Evolutionary conservation across 2,888 invertebrate species (phyloP).

Genomic region (Leucozona laternaria): DNA sequence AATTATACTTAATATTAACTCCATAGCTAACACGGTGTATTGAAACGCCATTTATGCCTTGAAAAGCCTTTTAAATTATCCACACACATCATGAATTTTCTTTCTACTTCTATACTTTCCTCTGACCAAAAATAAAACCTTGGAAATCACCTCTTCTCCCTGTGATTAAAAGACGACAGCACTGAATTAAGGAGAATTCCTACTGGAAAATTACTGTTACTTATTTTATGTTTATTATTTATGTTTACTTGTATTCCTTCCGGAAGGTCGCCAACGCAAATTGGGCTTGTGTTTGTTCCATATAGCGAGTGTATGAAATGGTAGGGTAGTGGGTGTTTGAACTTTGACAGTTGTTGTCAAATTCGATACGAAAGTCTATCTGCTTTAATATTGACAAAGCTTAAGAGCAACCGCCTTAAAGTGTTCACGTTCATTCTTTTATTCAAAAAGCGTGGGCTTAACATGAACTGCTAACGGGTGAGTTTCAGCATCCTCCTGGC

Average conservation of each 20-base stretch:
- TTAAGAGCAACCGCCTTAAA: slow-evolving; percentile 49
- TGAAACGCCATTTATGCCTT: too few relatives aligned
- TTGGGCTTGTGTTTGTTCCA: slow-evolving; percentile 6
- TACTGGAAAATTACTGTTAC: slow-evolving; percentile 22
- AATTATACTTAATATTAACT: too few relatives aligned
- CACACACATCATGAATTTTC: too few relatives aligned
- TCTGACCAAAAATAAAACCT: too few relatives aligned
- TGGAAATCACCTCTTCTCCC: too few relatives aligned
- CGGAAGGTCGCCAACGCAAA: slow-evolving; percentile 44
- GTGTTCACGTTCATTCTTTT: slow-evolving; percentile 53
- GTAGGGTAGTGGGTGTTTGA: too few relatives aligned
- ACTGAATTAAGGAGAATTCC: too few relatives aligned
- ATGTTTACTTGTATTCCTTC: slow-evolving; percentile 58
- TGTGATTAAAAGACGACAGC: too few relatives aligned
- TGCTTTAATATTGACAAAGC: slow-evolving; percentile 59
- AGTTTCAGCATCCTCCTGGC: slow-evolving; percentile 35
- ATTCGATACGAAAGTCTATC: slow-evolving; percentile 36
- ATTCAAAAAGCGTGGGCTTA: background rate
- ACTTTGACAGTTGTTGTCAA: background rate
- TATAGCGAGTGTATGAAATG: background rate
- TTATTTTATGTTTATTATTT: too few relatives aligned
- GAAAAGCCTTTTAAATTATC: too few relatives aligned
- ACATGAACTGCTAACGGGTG: slow-evolving; percentile 26
- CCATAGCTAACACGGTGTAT: too few relatives aligned
- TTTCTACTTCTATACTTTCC: too few relatives aligned